Conservation (phyloP, 2,113 vertebrate species). For the Emydocephalus ijimae region DNA sequence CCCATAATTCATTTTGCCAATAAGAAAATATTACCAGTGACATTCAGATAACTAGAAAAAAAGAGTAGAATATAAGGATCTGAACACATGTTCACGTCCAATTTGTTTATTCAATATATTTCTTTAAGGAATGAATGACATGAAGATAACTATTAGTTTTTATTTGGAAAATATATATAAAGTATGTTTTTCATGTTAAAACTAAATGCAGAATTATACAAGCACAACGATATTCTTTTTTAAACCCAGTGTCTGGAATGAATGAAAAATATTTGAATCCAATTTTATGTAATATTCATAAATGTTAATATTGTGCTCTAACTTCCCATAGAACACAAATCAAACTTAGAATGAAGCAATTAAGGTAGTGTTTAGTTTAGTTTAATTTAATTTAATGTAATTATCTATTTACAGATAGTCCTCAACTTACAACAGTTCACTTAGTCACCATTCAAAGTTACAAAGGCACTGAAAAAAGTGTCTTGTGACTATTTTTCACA, state of each 20-base stretch:
- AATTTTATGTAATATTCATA: neutral
- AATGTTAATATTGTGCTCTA: neutral
- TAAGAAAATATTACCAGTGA: slow-evolving; percentile 16
- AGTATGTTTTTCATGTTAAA: slow-evolving; percentile 24
- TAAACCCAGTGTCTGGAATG: neutral
- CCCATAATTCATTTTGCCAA: slow-evolving; percentile 26
- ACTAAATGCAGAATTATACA: slow-evolving; percentile 17
- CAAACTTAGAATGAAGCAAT: neutral
- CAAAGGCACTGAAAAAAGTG: neutral
- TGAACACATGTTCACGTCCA: slow-evolving; percentile 27
- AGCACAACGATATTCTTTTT: slow-evolving; percentile 7
- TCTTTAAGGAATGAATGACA: slow-evolving; percentile 1
- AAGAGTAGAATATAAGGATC: neutral
- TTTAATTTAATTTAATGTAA: no score
- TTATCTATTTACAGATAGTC: no score
- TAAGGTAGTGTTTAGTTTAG: neutral
- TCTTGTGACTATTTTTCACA: neutral
- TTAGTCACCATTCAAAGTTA: neutral
- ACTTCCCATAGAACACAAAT: neutral
- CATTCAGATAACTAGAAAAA: slow-evolving; percentile 26
- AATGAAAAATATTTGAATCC: neutral
- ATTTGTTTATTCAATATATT: neutral
- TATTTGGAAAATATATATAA: slow-evolving; percentile 29
- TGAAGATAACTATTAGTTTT: neutral
- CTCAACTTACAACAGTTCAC: no score